phyloP scores from a whole-genome alignment of 2,797 vertebrate genomes.

The Adrianichthys oophorus region DNA sequence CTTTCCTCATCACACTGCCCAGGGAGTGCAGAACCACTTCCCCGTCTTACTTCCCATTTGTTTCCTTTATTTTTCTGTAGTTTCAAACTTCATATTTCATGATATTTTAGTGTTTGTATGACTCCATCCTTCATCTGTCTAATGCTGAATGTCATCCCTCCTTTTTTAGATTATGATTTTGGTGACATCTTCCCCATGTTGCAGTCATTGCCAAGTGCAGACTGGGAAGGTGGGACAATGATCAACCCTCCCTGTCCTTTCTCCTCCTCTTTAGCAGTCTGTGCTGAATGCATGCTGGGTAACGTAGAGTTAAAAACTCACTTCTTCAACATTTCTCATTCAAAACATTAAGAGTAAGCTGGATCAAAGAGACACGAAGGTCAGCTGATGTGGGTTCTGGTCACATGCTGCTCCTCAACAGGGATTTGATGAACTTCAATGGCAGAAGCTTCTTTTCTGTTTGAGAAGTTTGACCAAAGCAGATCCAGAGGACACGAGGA shows the following conservation, averaged over 20 bases:
- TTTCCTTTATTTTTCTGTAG: constrained; percentile 27
- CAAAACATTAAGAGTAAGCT: constrained; percentile 1
- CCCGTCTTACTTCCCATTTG: constrained; percentile 36
- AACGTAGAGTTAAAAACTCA: constrained; percentile 2
- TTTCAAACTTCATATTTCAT: constrained; percentile 37
- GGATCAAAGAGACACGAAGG: not conserved
- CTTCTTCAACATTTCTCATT: constrained; percentile 6
- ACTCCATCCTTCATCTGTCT: constrained; percentile 62
- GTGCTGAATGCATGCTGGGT: constrained; percentile 77
- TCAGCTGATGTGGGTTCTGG: too few relatives aligned
- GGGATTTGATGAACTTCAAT: too few relatives aligned
- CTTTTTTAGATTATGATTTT: constrained; percentile 99
- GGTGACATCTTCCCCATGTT: constrained; percentile 99
- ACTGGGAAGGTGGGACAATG: constrained; percentile 98
- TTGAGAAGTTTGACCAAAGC: too few relatives aligned
- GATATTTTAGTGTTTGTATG: constrained; percentile 52
- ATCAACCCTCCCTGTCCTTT: constrained; percentile 68
- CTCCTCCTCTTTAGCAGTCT: constrained; percentile 45
- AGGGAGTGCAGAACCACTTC: constrained; percentile 32
- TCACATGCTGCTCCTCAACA: too few relatives aligned
- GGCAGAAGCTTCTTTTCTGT: too few relatives aligned
- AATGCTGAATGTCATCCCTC: constrained; percentile 89
- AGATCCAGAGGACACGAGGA: too few relatives aligned
- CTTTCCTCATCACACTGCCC: constrained; percentile 30
- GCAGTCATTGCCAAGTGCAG: constrained; percentile 97